Percentiles rank a stretch among this genome's conserved stretches.
These are phyloP conservation scores for Lanius collurio DNA, from an alignment of 2,113 vertebrate species.

Conservation along the genomic window DNA sequence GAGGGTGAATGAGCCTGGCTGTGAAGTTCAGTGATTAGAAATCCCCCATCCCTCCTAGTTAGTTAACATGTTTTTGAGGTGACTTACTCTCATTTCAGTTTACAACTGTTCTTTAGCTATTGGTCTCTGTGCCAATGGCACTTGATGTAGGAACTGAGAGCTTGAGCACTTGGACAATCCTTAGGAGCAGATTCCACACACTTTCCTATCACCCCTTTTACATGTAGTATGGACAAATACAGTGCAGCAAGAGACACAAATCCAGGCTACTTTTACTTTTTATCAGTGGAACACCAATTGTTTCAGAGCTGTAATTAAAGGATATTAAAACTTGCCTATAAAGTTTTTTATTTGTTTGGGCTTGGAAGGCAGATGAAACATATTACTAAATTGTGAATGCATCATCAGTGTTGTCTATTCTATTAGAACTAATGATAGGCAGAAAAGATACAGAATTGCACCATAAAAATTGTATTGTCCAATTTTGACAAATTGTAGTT, in stretches of 20 bases:
- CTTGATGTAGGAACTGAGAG: not conserved
- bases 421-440: slow-evolving; percentile 46
- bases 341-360: slow-evolving; percentile 19
- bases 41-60: not conserved
- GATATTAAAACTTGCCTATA: not conserved
- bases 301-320: slow-evolving; percentile 7
- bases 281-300: not conserved
- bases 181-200: not conserved
- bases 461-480: not conserved
- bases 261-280: not conserved
- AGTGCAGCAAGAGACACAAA: not conserved
- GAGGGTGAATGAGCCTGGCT: not conserved
- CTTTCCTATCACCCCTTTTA: not conserved
- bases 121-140: not conserved
- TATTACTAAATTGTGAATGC: not conserved
- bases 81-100: not conserved
- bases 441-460: not conserved
- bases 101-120: not conserved
- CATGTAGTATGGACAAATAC: not conserved
- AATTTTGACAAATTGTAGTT: slow-evolving; percentile 21
- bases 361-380: not conserved
- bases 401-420: not conserved
- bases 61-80: not conserved
- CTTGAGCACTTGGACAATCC: not conserved
- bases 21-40: not conserved